Conservation (phyloP, 2,888 invertebrate genomes). For the Alcis repandata region DNA sequence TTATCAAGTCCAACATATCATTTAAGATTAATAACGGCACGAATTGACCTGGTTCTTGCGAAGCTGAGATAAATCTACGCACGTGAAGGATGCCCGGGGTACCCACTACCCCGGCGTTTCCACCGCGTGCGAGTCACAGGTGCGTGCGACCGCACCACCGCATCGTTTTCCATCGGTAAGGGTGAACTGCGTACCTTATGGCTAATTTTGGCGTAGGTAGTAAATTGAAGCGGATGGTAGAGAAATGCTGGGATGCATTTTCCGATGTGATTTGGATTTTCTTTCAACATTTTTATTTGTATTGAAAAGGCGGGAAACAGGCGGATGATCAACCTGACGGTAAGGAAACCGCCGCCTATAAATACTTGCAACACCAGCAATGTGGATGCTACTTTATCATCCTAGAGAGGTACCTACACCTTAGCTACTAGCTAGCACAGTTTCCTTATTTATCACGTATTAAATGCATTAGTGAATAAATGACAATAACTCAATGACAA, state of each 20-base stretch:
- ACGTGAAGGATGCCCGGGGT: conserved; percentile 36
- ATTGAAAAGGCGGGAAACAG: too few species aligned
- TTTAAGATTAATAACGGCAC: conserved; percentile 38
- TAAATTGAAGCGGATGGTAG: neutral
- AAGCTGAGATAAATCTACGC: conserved; percentile 60
- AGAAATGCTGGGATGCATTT: neutral
- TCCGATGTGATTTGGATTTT: neutral
- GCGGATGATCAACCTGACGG: too few species aligned
- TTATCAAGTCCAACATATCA: conserved; percentile 19
- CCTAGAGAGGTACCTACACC: too few species aligned
- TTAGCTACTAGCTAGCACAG: too few species aligned
- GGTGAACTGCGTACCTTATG: conserved; percentile 4
- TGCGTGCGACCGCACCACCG: conserved; percentile 51
- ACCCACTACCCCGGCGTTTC: neutral
- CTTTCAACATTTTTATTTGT: too few species aligned
- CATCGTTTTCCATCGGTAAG: conserved; percentile 42
- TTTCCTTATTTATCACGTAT: too few species aligned
- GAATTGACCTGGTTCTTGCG: conserved; percentile 46
- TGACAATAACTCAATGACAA: too few species aligned
- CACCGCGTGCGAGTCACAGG: conserved; percentile 55
- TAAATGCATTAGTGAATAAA: too few species aligned
- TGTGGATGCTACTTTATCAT: too few species aligned
- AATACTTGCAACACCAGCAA: too few species aligned
- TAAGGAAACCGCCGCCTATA: too few species aligned
- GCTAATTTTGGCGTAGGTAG: conserved; percentile 9